Evolutionary conservation across 1,140 invertebrate species (phyloP).

Genomic region (Drosophila mojavensis): DNA sequence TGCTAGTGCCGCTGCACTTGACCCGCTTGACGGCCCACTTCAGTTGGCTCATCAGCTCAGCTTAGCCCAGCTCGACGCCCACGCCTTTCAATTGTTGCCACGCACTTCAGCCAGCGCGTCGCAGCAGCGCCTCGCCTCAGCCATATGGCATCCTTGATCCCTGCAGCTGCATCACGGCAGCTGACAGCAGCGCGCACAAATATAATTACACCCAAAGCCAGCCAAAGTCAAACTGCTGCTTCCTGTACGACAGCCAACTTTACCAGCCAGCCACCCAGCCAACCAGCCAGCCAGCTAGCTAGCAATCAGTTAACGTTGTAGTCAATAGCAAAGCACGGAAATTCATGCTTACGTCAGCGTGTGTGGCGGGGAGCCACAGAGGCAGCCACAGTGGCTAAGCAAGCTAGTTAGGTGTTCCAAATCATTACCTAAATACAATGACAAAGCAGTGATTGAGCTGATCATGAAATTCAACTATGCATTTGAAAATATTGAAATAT

Average conservation of each 20-base stretch:
- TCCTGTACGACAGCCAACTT: neutral
- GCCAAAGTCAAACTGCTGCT: constrained; percentile 21
- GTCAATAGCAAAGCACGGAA: constrained; percentile 38
- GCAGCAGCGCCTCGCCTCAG: constrained; percentile 8
- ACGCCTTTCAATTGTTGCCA: constrained; percentile 65
- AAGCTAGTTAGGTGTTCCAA: too few species aligned
- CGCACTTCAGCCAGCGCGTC: constrained; percentile 49
- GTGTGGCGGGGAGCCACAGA: too few species aligned
- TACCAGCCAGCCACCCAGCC: too few species aligned
- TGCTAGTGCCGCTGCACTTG: constrained; percentile 63
- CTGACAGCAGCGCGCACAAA: constrained; percentile 58
- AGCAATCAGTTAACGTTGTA: constrained; percentile 61
- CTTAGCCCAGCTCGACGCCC: constrained; percentile 36
- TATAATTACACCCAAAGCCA: constrained; percentile 61
- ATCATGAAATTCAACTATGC: too few species aligned
- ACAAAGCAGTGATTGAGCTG: too few species aligned
- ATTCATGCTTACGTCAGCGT: constrained; percentile 29
- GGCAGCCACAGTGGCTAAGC: constrained; percentile 7
- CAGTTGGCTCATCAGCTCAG: constrained; percentile 70
- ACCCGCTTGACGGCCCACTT: constrained; percentile 59
- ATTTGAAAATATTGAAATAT: too few species aligned
- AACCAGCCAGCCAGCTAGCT: neutral
- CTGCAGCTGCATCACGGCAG: constrained; percentile 3
- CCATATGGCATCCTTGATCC: constrained; percentile 34
- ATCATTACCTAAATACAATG: too few species aligned